Evolutionary conservation across 2,113 vertebrate genomes (phyloP), one percentile per base, ranked within the genome.

Genomic region (Notothenia coriiceps): DNA sequence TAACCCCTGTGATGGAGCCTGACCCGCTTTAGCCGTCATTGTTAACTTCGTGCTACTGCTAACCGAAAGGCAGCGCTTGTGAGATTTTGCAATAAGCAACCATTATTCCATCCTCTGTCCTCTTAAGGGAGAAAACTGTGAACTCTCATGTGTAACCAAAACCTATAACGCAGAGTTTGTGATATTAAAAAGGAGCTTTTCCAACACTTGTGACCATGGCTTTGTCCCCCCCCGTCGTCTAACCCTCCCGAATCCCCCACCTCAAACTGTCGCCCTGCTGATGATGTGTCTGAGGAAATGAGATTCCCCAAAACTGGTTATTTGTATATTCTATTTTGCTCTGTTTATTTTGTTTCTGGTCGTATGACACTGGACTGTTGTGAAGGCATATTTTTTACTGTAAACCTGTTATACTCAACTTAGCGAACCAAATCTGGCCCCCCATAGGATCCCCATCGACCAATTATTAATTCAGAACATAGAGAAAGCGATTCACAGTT

Each of bases 81-180:
- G 70, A 86, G 80, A 82, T 88, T 90, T 40, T 79, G 93, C 92
- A 94, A 95, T 93, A 94, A 94, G 84, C 85, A 81, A 66, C 76
- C 80, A 81, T 88, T 72, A n/a, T 67, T 83, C 74, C 79, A 82
- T 73, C 70, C 67, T 71, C 50, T 87, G 83, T 91, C 85, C 85
- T 85, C 77, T 84, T 74, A 90, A 88, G 86, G 87, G 88, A 91
- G 88, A 91, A 90, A 88, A 94, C 92, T 92, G 93, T 94, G 93
- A 93, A 86, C 78, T 78, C 43, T 88, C 77, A 63, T 87, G 74
- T 74, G 74, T 77, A 84, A 90, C 85, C 85, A 89, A 88, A 88
- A 86, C 81, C 70, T 82, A 71, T 51, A 82, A 83, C 54, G 61
- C 72, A 2, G 56, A 87, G 52, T 83, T 70, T 67, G 50, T 56